Base-by-base conservation (phyloP, 2,113 vertebrate genomes). In the Toxotes chatareus region DNA sequence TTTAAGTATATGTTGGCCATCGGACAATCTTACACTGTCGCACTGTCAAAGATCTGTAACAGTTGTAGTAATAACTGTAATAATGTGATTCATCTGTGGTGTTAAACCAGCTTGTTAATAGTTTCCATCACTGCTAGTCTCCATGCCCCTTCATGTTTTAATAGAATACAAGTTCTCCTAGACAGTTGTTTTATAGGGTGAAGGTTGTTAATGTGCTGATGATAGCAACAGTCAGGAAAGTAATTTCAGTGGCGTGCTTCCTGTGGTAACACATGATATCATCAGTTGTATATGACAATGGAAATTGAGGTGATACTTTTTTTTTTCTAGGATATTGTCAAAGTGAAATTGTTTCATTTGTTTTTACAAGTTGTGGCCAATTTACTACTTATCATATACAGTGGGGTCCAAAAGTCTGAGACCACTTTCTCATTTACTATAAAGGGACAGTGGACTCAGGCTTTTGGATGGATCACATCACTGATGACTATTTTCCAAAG, bases 101-200 rank as follows among this genome's bases (percentile, higher is more conserved):
- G 76, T 88, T 61, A 46, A 80, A 83, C 86, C 82, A 78, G 82
- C 75, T 85, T 83, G 69, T 86, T 84, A 32, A 78, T 79, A 78
- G 83, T 91, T 75, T 59, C 36, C 62, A 42, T 76, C 53, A 57
- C 62, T 78, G 65, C 42, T 86, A 14, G 55, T 86, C 66, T 76
- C 21, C 62, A 32, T 47, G 5, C 46, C 65, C 60, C 17, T 51
- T 63, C 40, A 32, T 64, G 8, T 80, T 80, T 71, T 14, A 12
- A 47, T 69, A 32, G 49, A 62, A 67, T 47, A 73, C 57, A 77
- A 59, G 42, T 86, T 78, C 70, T 81, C 51, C 47, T 40, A 23
- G 27, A 68, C 14, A 23, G 23, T 31, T 66, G 60, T 42, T 51
- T 32, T 51, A 17, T 70, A 34, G 16, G n/a, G 21, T 17, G 38